These are phyloP conservation scores for Smutsia gigantea DNA, from an alignment of 2,797 vertebrate species.

Conservation along the genomic window DNA sequence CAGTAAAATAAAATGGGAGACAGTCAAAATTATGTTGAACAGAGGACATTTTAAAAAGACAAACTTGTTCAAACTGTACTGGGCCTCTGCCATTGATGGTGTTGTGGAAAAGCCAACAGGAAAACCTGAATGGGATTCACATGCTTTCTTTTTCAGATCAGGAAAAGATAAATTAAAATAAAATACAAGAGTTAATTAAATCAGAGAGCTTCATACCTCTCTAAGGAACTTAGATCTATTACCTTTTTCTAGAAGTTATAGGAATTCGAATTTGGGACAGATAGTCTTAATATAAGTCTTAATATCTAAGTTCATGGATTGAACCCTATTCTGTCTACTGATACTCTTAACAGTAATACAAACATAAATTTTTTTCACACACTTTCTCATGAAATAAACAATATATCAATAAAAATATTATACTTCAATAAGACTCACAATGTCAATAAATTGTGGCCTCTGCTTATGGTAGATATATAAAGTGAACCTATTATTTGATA, in stretches of 20 bases:
- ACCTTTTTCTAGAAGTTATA: neutral
- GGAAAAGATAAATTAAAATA: neutral
- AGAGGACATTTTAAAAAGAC: neutral
- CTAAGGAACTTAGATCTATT: neutral
- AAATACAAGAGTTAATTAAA: neutral
- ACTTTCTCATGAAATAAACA: conserved; percentile 5
- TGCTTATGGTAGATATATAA: neutral
- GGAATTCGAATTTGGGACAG: neutral
- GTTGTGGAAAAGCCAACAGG: neutral
- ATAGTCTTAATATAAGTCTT: neutral
- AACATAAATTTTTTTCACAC: neutral
- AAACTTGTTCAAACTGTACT: neutral
- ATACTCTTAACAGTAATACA: neutral
- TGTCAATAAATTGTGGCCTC: neutral
- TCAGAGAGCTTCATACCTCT: neutral
- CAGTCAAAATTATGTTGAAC: neutral
- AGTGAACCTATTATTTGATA: neutral
- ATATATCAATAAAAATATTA: neutral
- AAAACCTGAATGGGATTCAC: neutral
- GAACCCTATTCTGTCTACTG: neutral
- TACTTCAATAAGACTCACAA: neutral
- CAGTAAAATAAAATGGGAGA: neutral
- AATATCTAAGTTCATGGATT: neutral
- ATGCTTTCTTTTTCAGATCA: neutral
- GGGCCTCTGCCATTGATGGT: neutral